These are phyloP conservation scores for Mamestra configurata DNA, from an alignment of 1,140 invertebrate genomes.

Conservation along the genomic window DNA sequence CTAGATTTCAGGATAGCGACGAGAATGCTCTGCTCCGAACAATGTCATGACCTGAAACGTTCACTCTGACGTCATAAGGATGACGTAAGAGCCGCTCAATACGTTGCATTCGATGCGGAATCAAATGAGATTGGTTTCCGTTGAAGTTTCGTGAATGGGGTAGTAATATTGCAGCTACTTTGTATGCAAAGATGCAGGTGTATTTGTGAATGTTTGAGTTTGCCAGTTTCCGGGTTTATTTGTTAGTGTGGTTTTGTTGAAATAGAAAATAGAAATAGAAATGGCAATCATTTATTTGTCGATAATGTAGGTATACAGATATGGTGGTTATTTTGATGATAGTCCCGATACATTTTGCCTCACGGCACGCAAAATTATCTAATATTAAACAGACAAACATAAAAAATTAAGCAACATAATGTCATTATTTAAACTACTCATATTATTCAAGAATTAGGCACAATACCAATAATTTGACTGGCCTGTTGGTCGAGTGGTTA, in stretches of 20 bases:
- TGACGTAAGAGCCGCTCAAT: slow-evolving; percentile 28
- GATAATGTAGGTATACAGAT: no score
- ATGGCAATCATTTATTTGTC: no score
- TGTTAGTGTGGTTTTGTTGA: background rate
- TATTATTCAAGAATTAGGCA: no score
- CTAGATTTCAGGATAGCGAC: slow-evolving; percentile 3
- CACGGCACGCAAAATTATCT: no score
- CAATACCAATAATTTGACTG: no score
- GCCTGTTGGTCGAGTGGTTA: no score
- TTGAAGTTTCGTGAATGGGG: background rate
- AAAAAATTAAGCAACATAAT: no score
- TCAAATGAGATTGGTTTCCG: slow-evolving; percentile 5
- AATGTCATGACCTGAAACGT: slow-evolving; percentile 37
- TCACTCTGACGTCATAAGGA: slow-evolving; percentile 2
- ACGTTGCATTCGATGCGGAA: background rate
- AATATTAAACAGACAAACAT: no score
- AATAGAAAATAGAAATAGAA: no score
- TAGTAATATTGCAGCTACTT: background rate
- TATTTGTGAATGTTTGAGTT: background rate
- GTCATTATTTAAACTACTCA: no score
- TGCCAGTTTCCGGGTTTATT: background rate
- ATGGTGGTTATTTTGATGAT: no score
- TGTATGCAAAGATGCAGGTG: background rate
- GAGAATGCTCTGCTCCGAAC: background rate
- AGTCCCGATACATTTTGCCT: no score